Conservation (phyloP, 2,888 invertebrate genomes). For the Apoda limacodes region DNA sequence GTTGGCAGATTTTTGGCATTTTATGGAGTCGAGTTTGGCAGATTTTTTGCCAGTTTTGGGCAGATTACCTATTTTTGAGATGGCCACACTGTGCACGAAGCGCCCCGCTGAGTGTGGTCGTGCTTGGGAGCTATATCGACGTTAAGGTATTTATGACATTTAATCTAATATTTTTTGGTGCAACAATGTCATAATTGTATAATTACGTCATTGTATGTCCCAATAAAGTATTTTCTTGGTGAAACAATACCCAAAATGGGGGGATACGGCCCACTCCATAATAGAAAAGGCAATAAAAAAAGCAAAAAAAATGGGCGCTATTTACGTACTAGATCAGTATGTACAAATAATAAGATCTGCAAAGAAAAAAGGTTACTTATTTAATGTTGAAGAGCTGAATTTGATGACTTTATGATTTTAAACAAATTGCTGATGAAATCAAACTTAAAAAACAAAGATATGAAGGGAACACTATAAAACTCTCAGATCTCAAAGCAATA, state of each 20-base stretch:
- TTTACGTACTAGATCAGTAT: too few species aligned
- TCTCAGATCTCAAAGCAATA: constrained; percentile 8
- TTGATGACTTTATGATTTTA: constrained; percentile 6
- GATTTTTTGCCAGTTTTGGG: too few species aligned
- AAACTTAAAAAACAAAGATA: constrained; percentile 13
- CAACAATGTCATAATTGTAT: constrained; percentile 1
- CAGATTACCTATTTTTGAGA: too few species aligned
- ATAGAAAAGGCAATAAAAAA: too few species aligned
- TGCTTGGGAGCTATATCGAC: constrained; percentile 5
- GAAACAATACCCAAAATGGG: background rate
- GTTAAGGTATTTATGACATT: constrained; percentile 6
- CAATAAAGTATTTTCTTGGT: background rate
- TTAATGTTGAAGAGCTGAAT: too few species aligned
- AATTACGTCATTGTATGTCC: constrained; percentile 1
- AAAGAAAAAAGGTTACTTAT: too few species aligned
- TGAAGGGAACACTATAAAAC: constrained; percentile 13
- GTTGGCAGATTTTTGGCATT: too few species aligned
- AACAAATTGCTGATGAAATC: constrained; percentile 5
- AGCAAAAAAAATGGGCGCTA: too few species aligned
- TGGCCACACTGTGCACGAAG: constrained; percentile 3
- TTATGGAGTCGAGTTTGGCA: too few species aligned
- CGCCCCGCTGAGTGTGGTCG: constrained; percentile 5
- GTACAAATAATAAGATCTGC: too few species aligned
- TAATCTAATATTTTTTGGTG: constrained; percentile 2
- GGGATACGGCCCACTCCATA: too few species aligned